These are phyloP conservation scores for Gymnothorax reevesii DNA, from an alignment of 2,797 vertebrate genomes.

Conservation along the genomic window DNA sequence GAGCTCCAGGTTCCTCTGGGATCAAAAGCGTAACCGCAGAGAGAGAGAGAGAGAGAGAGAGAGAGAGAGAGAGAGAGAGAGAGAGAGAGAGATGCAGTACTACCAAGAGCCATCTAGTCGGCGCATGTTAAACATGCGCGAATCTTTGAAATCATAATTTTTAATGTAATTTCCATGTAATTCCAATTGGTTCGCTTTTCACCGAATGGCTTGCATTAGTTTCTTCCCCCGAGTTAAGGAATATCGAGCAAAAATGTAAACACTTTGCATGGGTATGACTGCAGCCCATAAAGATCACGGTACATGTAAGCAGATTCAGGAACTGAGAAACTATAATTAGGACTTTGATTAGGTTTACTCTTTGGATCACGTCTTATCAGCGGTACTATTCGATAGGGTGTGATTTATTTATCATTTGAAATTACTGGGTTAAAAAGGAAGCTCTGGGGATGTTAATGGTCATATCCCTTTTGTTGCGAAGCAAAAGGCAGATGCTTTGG, in stretches of 20 bases:
- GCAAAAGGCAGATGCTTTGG: not conserved
- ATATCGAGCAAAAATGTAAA: not conserved
- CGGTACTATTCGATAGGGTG: not conserved
- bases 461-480: not conserved
- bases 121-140: slow-evolving; percentile 23
- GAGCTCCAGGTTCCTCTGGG: slow-evolving; percentile 11
- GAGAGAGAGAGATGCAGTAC: slow-evolving; percentile 31
- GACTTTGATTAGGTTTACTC: not conserved
- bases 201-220: not conserved
- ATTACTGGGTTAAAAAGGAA: not conserved
- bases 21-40: not conserved
- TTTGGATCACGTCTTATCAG: not conserved
- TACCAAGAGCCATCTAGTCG: slow-evolving; percentile 41
- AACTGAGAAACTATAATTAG: too few species aligned
- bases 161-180: not conserved
- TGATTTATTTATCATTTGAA: slow-evolving; percentile 3
- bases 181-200: not conserved
- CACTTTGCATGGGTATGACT: not conserved
- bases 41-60: not conserved
- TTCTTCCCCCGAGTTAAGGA: not conserved
- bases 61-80: not conserved
- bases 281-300: too few species aligned
- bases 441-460: not conserved
- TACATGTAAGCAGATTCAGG: too few species aligned
- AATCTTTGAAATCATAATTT: not conserved